Base-by-base conservation (phyloP, 2,113 vertebrate species). In the Campylomormyrus numenius region DNA sequence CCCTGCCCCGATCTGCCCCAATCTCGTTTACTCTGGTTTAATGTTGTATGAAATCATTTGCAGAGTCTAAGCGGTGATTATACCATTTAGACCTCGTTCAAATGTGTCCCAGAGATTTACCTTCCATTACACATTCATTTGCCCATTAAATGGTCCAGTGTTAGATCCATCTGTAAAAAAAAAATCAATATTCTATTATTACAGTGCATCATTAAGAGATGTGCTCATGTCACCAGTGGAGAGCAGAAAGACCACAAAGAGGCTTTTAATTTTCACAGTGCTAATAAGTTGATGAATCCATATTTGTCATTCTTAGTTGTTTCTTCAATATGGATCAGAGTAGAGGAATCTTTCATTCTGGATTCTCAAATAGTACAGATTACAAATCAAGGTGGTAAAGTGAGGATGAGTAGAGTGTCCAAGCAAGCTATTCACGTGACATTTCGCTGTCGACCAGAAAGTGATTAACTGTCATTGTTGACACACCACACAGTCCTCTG, bases 121-220 rank as follows among this genome's bases (percentile, higher is more conserved):
- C 87, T 88, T 88, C 90, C 90, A 90, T 90, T 90, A 90, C 27
- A 21, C 90, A 66, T 90, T 90, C 35, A 85, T 39, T 88, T 66
- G 74, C 70, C 87, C 70, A 66, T 85, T 85, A 49, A 88, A 88
- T 52, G 8, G 74, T 21, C 7, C 56, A 62, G 48, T 83, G 31
- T 74, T 49, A 90, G 39, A n/a, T 39, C 50, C 85, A 84, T 85
- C 80, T 85, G n/a, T 45, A 5, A 53, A 19, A 53, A 53, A 53
- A 24, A 35, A 90, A 90, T 90, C 87, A 90, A 90, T 85, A 90
- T 62, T 53, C 80, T 50, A 90, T 90, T 90, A 90, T 8, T 49
- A 13, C 8, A 24, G 9, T 88, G 24, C 52, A 50, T 88, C 52
- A 85, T 87, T 85, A 85, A 88, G 87, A 62, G 17, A 35, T 9